A percentile compares a stretch with the other conserved stretches of the same genome.
Evolutionary conservation across 2,797 vertebrate species (phyloP).

Genomic region (Enteromius argenteus): DNA sequence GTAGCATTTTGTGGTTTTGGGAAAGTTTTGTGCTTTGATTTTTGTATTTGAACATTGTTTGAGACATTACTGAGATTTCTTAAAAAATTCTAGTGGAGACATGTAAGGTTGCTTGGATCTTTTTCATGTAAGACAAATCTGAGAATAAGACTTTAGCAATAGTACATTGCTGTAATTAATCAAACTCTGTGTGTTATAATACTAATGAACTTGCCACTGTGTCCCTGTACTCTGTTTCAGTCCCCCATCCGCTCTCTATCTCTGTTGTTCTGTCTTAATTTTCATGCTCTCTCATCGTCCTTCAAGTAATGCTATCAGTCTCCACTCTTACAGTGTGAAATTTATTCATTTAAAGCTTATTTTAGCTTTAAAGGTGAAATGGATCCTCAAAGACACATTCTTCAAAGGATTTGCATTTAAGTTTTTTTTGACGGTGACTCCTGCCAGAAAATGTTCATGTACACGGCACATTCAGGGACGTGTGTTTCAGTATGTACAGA

Average conservation of each 20-base stretch:
- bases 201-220: constrained; percentile 28
- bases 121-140: not conserved
- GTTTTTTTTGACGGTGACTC: not conserved
- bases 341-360: constrained; percentile 34
- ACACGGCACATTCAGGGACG: not conserved
- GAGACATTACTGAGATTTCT: too few species aligned
- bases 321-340: constrained; percentile 32
- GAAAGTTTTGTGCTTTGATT: too few species aligned
- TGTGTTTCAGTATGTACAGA: not conserved
- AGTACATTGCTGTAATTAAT: not conserved
- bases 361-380: constrained; percentile 39
- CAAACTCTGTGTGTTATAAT: not conserved
- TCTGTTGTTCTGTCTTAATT: constrained; percentile 5
- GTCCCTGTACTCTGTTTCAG: not conserved
- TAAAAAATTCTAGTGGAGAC: not conserved
- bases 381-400: constrained; percentile 22
- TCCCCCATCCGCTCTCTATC: not conserved
- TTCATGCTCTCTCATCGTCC: constrained; percentile 1
- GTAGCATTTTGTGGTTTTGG: too few species aligned
- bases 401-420: constrained; percentile 19
- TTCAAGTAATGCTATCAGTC: constrained; percentile 30
- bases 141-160: not conserved
- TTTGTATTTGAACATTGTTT: too few species aligned
- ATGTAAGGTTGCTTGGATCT: not conserved
- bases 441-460: constrained; percentile 20